These are phyloP conservation scores for Steinernema khuongi DNA, from an alignment of 1,140 invertebrate species.

Conservation along the genomic window DNA sequence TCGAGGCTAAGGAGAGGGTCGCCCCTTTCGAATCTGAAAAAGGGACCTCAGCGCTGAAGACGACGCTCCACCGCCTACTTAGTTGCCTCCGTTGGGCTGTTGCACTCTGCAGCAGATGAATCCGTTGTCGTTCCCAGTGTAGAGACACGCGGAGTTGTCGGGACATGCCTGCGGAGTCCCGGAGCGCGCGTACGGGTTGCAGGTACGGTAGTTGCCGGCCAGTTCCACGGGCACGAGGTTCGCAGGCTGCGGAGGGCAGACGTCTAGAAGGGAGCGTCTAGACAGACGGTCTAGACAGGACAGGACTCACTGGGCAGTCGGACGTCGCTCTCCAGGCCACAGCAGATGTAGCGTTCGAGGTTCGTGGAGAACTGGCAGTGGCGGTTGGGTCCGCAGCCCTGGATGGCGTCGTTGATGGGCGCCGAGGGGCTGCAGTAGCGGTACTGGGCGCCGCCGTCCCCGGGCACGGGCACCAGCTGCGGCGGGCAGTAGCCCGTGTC, in stretches of 20 bases:
- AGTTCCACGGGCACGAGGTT: constrained; percentile 56
- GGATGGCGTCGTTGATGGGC: constrained; percentile 56
- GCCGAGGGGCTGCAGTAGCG: constrained; percentile 55
- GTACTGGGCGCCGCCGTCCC: constrained; percentile 53
- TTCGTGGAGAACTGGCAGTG: constrained; percentile 57
- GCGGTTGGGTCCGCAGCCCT: constrained; percentile 55
- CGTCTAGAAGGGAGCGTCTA: constrained; percentile 37
- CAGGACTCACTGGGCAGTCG: constrained; percentile 46
- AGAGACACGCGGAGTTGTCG: constrained; percentile 57
- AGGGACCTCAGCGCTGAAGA: background rate
- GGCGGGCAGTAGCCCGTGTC: constrained; percentile 57
- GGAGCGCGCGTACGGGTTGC: constrained; percentile 51
- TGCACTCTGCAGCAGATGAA: constrained; percentile 58
- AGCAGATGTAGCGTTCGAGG: constrained; percentile 54
- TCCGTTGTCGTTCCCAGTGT: constrained; percentile 56
- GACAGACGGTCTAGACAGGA: background rate
- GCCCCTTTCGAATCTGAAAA: background rate
- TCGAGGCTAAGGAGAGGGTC: background rate
- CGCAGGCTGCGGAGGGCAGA: constrained; percentile 55
- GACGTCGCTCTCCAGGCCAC: constrained; percentile 55
- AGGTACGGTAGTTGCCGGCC: constrained; percentile 56
- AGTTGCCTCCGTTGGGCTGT: constrained; percentile 29
- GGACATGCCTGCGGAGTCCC: constrained; percentile 49
- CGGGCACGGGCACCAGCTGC: constrained; percentile 54
- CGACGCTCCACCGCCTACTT: background rate